These are phyloP conservation scores for Struthio camelus DNA, from an alignment of 2,113 vertebrate species.

Conservation along the genomic window DNA sequence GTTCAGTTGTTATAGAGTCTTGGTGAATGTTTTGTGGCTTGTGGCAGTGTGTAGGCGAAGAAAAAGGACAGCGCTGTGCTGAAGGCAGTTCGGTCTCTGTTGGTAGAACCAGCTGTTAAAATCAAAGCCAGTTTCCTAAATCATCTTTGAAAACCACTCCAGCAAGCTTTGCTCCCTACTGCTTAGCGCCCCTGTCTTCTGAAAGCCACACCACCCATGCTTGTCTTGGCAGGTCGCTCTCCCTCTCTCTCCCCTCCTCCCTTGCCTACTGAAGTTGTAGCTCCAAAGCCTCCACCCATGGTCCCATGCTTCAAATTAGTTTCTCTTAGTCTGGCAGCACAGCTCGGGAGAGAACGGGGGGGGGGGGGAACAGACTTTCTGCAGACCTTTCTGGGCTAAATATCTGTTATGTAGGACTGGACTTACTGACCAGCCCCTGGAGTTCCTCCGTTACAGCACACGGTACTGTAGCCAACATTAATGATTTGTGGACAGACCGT, in stretches of 20 bases:
- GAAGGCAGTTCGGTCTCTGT: conserved; percentile 53
- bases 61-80: conserved; percentile 37
- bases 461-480: neutral
- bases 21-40: conserved; percentile 58
- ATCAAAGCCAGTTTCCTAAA: conserved; percentile 62
- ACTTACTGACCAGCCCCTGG: neutral
- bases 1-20: conserved; percentile 34
- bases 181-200: neutral
- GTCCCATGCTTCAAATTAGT: neutral
- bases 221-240: neutral
- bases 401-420: neutral
- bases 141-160: conserved; percentile 41
- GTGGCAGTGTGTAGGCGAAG: conserved; percentile 45
- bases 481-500: conserved; percentile 19
- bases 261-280: neutral
- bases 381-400: neutral
- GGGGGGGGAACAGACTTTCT: neutral
- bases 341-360: neutral
- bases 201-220: conserved; percentile 30
- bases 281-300: conserved; percentile 10
- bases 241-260: neutral
- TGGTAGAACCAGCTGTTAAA: conserved; percentile 55
- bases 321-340: neutral
- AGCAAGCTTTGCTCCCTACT: conserved; percentile 50
- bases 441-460: neutral